phyloP scores from a whole-genome alignment of 2,797 vertebrate species.

The Ctenochaetus hawaiiensis region DNA sequence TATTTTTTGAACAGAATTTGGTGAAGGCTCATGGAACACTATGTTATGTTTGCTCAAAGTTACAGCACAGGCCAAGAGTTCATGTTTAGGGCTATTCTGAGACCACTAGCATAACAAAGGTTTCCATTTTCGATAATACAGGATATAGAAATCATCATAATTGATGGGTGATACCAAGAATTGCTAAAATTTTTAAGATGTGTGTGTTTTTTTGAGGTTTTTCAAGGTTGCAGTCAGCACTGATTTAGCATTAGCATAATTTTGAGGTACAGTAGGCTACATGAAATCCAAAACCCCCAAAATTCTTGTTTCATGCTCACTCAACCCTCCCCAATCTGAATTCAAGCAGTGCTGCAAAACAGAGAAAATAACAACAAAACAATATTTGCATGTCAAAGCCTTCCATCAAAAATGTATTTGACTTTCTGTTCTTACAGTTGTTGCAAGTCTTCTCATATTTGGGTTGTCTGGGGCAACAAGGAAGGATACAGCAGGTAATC shows the following conservation, averaged over 20 bases:
- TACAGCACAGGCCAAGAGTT: neutral
- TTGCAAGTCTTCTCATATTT: slow-evolving; percentile 99
- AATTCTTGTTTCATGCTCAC: slow-evolving; percentile 46
- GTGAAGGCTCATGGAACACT: neutral
- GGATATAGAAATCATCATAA: neutral
- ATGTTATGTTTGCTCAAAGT: slow-evolving; percentile 4
- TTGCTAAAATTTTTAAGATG: neutral
- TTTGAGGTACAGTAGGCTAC: slow-evolving; percentile 12
- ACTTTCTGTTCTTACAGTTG: slow-evolving; percentile 87
- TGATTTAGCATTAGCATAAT: slow-evolving; percentile 20
- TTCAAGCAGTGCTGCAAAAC: slow-evolving; percentile 17
- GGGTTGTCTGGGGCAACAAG: slow-evolving; percentile 96
- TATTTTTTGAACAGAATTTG: neutral
- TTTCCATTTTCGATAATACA: neutral
- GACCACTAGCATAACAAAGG: neutral
- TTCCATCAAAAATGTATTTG: slow-evolving; percentile 19
- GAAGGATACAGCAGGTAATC: slow-evolving; percentile 93
- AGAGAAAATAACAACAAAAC: neutral
- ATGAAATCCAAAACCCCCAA: slow-evolving; percentile 16
- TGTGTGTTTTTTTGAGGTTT: neutral
- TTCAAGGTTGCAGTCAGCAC: slow-evolving; percentile 1
- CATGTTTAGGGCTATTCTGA: neutral
- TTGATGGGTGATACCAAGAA: neutral
- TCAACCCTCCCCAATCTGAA: slow-evolving; percentile 30
- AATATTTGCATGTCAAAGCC: neutral